phyloP scores from a whole-genome alignment of 2,113 vertebrate species.

The Amphiprion ocellaris region DNA sequence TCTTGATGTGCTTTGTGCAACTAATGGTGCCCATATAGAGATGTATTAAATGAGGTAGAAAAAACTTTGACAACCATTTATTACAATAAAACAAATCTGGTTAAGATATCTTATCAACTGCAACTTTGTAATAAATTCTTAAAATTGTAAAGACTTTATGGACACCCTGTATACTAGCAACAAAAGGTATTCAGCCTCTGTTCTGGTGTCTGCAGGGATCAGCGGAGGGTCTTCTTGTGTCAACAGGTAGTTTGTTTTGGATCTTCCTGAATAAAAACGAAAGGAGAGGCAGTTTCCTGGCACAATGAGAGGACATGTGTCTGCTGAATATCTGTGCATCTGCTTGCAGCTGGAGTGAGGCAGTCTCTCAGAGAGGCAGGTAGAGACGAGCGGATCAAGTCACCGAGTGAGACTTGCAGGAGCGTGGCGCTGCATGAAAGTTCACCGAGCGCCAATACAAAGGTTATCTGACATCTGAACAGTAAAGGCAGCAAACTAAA shows the following conservation, averaged over 20 bases:
- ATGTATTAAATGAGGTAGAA: no score
- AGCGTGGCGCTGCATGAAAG: conserved; percentile 3
- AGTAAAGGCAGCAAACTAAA: conserved; percentile 5
- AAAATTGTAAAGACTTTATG: no score
- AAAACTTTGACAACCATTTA: no score
- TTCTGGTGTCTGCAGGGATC: not conserved
- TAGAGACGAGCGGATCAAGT: conserved; percentile 22
- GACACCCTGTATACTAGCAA: no score
- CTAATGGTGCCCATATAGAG: no score
- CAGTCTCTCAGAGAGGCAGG: conserved; percentile 11
- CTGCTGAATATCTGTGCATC: not conserved
- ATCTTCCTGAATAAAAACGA: conserved; percentile 20
- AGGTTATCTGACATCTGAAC: conserved; percentile 50
- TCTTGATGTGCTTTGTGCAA: no score
- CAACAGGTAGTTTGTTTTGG: conserved; percentile 24
- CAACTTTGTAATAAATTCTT: no score
- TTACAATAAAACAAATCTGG: no score
- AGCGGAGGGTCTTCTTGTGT: not conserved
- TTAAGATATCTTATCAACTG: no score
- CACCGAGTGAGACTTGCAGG: conserved; percentile 28
- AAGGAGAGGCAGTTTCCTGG: conserved; percentile 22
- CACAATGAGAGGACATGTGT: not conserved
- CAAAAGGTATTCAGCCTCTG: not conserved
- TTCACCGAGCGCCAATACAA: conserved; percentile 33
- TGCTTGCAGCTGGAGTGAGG: conserved; percentile 15